Conservation (phyloP, 2,888 invertebrate genomes). For the Tenthredo amoena region DNA sequence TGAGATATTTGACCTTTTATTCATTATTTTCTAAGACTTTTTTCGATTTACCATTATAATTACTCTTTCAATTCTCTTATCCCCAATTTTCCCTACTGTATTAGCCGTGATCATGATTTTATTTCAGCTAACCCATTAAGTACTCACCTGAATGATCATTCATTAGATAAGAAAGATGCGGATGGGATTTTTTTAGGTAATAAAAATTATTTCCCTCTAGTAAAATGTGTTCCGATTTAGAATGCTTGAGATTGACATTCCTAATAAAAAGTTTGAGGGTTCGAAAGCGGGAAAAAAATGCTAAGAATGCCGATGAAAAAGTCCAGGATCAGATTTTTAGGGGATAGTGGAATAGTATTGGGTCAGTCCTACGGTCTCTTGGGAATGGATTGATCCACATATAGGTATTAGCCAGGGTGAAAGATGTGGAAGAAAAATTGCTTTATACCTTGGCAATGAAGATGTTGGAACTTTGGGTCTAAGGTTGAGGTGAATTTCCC, state of each 20-base stretch:
- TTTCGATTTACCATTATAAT: background rate
- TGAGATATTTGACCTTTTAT: background rate
- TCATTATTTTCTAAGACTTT: background rate
- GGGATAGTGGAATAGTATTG: slow-evolving; percentile 22
- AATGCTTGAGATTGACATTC: background rate
- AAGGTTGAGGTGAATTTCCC: slow-evolving; percentile 26
- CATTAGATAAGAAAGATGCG: background rate
- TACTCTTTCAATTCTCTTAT: background rate
- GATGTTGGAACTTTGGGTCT: background rate
- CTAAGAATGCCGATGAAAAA: background rate
- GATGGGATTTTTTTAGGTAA: background rate
- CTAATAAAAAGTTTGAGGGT: background rate
- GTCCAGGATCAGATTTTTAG: background rate
- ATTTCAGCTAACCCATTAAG: background rate
- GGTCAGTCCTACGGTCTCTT: background rate
- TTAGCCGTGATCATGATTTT: background rate
- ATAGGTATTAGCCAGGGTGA: background rate
- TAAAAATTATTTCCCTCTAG: background rate
- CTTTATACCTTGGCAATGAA: background rate
- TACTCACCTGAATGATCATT: background rate
- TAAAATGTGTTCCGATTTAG: too few species aligned
- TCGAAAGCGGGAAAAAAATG: background rate
- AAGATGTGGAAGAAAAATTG: background rate
- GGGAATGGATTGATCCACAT: slow-evolving; percentile 2
- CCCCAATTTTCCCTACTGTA: background rate